A percentile compares a stretch with the other conserved stretches of the same genome.
Evolutionary conservation across 2,797 vertebrate genomes (phyloP).

Genomic region (Botia kubotai): DNA sequence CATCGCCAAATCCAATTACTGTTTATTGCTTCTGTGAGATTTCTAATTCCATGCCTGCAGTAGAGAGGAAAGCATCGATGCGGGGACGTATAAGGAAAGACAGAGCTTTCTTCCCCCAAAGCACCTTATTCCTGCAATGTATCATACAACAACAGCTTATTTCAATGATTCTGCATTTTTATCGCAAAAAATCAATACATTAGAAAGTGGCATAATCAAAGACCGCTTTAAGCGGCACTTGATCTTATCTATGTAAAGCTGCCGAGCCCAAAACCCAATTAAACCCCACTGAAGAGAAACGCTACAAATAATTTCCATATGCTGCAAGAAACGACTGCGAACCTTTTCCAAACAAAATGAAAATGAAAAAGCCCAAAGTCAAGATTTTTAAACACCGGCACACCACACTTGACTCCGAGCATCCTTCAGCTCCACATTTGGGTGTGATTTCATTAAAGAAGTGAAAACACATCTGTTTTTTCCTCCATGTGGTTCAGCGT

Average conservation of each 20-base stretch:
- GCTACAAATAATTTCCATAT: conserved; percentile 19
- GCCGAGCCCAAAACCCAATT: conserved; percentile 45
- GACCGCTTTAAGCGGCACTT: conserved; percentile 27
- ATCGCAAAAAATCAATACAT: conserved; percentile 25
- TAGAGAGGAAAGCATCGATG: conserved; percentile 41
- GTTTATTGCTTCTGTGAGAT: conserved; percentile 62
- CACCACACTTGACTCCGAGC: conserved; percentile 35
- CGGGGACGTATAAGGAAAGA: conserved; percentile 33
- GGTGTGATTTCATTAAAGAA: conserved; percentile 44
- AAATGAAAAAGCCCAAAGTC: conserved; percentile 14
- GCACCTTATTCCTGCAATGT: conserved; percentile 20
- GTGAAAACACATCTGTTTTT: conserved; percentile 45
- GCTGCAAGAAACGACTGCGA: conserved; percentile 10
- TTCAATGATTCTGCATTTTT: conserved; percentile 19
- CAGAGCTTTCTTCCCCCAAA: conserved; percentile 36
- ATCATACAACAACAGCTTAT: conserved; percentile 43
- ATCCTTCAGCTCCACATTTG: conserved; percentile 39
- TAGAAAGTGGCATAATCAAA: conserved; percentile 25
- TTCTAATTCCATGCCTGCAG: conserved; percentile 60
- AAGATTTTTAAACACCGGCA: conserved; percentile 20
- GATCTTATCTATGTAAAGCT: conserved; percentile 46
- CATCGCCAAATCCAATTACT: conserved; percentile 61
- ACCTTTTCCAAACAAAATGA: conserved; percentile 22
- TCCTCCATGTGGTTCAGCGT: conserved; percentile 31
- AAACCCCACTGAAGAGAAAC: conserved; percentile 36